Evolutionary conservation across 2,113 vertebrate genomes (phyloP), one percentile per base, ranked within the genome.

Genomic region (Pyrgilauda ruficollis): DNA sequence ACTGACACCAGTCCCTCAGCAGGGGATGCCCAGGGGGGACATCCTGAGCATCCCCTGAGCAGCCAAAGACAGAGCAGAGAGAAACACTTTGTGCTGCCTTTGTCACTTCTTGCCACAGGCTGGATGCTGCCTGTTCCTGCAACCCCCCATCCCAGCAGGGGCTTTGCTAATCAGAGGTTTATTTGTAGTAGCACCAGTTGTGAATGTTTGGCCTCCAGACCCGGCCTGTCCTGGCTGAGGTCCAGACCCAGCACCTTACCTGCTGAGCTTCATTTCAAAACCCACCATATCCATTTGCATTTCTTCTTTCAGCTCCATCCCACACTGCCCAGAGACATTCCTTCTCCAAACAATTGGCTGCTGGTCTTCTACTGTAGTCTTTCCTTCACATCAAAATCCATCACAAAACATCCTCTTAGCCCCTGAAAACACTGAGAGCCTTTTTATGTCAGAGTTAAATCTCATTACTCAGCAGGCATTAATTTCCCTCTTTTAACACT

Each of bases 371-470:
- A 3, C 23, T 47, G 55, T 22, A 41, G 17, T 50, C 55, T 77
- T 77, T 86, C 21, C 13, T 89, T 64, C 53, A 23, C 55, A 58
- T 35, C 35, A 63, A 80, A 63, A 90, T 69, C 67, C 18, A 8
- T 49, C 46, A 82, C 49, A 87, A 94, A 87, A 58, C 63, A 46
- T 27, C 18, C 8, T 70, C 33, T 55, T 84, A 59, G 66, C 64
- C 61, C 75, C 75, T 81, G 69, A 26, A 81, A 95, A 52, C 37
- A 56, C 55, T 53, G 27, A 63, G 44, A 79, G 10, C 39, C 39
- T 39, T 94, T 94, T 92, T 30, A 62, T 75, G 70, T 84, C 59
- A 87, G 69, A 93, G 24, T 89, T 96, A 95, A 94, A 87, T 89
- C 87, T 87, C 24, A 28, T 83, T 92, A 66, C 67, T 81, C 90